Percentiles rank a stretch among this genome's conserved stretches.
phyloP scores from a whole-genome alignment of 2,113 vertebrate genomes.

The Cebus imitator region DNA sequence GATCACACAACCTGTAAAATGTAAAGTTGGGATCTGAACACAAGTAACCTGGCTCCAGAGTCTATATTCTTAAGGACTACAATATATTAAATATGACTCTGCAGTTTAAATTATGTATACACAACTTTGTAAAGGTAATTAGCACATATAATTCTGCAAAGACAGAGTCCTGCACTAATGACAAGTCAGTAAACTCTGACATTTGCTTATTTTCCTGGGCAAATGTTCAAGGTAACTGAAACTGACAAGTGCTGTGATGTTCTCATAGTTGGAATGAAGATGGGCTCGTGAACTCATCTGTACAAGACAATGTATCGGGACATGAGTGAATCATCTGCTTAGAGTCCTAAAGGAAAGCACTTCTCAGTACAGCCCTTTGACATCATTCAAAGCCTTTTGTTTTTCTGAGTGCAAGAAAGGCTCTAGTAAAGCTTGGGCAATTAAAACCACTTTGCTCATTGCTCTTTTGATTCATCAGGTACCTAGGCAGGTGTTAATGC shows the following conservation, averaged over 20 bases:
- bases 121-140: conserved; percentile 48
- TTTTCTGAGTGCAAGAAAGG: conserved; percentile 82
- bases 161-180: not conserved
- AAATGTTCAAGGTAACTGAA: conserved; percentile 81
- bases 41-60: not conserved
- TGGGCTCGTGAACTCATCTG: conserved; percentile 86
- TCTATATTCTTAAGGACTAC: not conserved
- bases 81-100: not conserved
- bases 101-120: conserved; percentile 38
- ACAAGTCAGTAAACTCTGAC: conserved; percentile 50
- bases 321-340: conserved; percentile 86
- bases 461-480: conserved; percentile 85
- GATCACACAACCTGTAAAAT: not conserved
- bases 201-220: conserved; percentile 46
- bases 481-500: conserved; percentile 85
- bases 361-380: conserved; percentile 67
- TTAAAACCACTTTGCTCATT: conserved; percentile 88
- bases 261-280: conserved; percentile 84
- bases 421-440: conserved; percentile 84
- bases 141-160: conserved; percentile 53
- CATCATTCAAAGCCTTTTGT: conserved; percentile 87
- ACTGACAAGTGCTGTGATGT: conserved; percentile 83
- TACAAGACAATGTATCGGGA: conserved; percentile 85
- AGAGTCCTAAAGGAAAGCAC: conserved; percentile 83
- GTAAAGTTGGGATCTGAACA: not conserved